A percentile compares a stretch with the other conserved stretches of the same genome.
Conservation (phyloP, 2,888 invertebrate species). For the Dioctria linearis region DNA sequence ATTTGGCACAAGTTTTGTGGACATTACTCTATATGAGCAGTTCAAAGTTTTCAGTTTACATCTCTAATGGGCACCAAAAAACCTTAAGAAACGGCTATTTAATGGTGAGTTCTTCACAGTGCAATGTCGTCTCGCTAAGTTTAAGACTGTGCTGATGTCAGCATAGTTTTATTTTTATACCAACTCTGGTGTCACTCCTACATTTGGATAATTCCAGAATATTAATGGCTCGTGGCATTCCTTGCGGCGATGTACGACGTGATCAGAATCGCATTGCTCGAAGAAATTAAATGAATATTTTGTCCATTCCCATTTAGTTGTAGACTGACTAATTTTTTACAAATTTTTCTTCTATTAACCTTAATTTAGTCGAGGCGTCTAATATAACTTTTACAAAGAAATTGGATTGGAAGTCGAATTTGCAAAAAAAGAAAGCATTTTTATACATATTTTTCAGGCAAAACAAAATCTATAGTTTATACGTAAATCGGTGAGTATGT, state of each 20-base stretch:
- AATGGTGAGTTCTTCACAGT: not conserved
- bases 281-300: not conserved
- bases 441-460: too few species aligned
- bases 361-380: too few species aligned
- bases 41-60: not conserved
- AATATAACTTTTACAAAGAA: too few species aligned
- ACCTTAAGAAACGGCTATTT: not conserved
- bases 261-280: not conserved
- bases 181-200: not conserved
- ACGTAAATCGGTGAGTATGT: too few species aligned
- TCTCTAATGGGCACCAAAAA: not conserved
- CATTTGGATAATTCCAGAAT: slow-evolving; percentile 5
- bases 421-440: too few species aligned
- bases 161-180: not conserved
- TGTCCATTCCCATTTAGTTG: not conserved
- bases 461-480: too few species aligned
- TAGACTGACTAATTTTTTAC: too few species aligned
- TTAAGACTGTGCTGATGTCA: slow-evolving; percentile 10
- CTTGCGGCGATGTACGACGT: not conserved
- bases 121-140: not conserved
- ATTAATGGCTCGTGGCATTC: slow-evolving; percentile 7
- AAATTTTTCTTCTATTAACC: too few species aligned
- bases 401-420: too few species aligned
- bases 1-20: not conserved
- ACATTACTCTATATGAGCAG: not conserved